These are phyloP conservation scores for Lacanobia wlatinum DNA, from an alignment of 2,888 invertebrate species.

Conservation along the genomic window DNA sequence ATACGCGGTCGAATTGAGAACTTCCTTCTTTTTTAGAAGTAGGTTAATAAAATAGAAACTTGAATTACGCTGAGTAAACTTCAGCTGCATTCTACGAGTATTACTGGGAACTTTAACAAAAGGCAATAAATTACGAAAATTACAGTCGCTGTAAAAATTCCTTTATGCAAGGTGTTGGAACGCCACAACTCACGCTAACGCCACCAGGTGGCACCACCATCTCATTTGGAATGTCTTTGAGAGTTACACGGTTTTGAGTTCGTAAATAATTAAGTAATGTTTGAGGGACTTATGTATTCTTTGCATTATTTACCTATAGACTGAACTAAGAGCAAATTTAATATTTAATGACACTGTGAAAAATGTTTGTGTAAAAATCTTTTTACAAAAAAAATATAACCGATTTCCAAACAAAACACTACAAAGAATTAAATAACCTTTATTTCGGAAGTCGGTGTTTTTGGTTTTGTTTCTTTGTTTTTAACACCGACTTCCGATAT, in stretches of 20 bases:
- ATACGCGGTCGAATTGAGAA: too few relatives aligned
- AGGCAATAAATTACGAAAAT: slow-evolving; percentile 7
- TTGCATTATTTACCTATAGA: slow-evolving; percentile 8
- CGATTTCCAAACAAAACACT: too few relatives aligned
- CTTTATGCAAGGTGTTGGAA: slow-evolving; percentile 1
- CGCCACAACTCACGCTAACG: slow-evolving; percentile 8
- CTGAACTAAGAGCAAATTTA: neutral
- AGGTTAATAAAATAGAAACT: too few relatives aligned
- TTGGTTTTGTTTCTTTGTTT: too few relatives aligned
- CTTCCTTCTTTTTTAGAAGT: too few relatives aligned
- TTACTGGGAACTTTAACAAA: neutral
- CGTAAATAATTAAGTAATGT: slow-evolving; percentile 6
- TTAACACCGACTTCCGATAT: too few relatives aligned
- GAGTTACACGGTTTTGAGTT: slow-evolving; percentile 4
- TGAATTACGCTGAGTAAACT: neutral
- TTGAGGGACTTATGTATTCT: neutral
- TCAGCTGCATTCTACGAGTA: neutral
- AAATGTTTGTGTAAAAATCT: neutral
- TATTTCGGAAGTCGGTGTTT: too few relatives aligned
- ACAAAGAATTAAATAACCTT: too few relatives aligned
- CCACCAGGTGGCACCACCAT: slow-evolving; percentile 8
- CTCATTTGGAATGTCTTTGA: slow-evolving; percentile 13
- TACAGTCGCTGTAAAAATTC: neutral
- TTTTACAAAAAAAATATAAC: too few relatives aligned
- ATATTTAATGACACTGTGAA: slow-evolving; percentile 9